Evolutionary conservation across 2,888 invertebrate species (phyloP).

Genomic region (Macaria notata): DNA sequence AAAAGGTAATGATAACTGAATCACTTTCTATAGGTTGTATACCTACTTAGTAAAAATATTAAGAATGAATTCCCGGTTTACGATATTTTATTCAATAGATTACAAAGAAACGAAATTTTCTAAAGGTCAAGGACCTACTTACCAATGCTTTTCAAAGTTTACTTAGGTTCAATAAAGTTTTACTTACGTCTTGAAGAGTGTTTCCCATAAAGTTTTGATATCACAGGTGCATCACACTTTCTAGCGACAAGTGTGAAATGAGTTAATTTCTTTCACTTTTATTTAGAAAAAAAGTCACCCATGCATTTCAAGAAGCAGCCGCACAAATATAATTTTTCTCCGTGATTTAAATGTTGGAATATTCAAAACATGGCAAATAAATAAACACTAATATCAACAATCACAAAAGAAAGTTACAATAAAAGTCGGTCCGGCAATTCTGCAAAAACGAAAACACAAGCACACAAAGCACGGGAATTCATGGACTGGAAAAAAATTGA

Average conservation of each 20-base stretch:
- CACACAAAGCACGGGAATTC: neutral
- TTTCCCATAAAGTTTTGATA: constrained; percentile 48
- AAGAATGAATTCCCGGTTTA: no score
- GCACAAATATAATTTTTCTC: neutral
- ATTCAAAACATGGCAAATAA: constrained; percentile 6
- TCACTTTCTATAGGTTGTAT: no score
- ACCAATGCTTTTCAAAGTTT: neutral
- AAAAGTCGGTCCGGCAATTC: constrained; percentile 14
- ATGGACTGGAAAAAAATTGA: neutral
- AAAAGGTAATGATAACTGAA: no score
- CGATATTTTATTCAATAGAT: neutral
- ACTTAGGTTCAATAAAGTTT: neutral
- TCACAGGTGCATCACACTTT: constrained; percentile 28
- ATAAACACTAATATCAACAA: constrained; percentile 4
- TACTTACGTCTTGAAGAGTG: constrained; percentile 47
- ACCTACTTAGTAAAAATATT: no score
- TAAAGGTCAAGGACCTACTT: no score
- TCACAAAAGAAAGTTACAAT: constrained; percentile 13
- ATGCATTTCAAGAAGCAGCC: constrained; percentile 2
- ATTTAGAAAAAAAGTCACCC: constrained; percentile 13
- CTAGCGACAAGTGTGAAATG: constrained; percentile 19
- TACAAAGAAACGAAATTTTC: no score
- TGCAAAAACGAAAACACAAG: neutral
- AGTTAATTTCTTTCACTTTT: constrained; percentile 30
- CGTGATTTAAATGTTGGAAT: neutral